Evolutionary conservation across 23 tunicate species (phyloP).

Genomic region (Aplidium turbinatum): DNA sequence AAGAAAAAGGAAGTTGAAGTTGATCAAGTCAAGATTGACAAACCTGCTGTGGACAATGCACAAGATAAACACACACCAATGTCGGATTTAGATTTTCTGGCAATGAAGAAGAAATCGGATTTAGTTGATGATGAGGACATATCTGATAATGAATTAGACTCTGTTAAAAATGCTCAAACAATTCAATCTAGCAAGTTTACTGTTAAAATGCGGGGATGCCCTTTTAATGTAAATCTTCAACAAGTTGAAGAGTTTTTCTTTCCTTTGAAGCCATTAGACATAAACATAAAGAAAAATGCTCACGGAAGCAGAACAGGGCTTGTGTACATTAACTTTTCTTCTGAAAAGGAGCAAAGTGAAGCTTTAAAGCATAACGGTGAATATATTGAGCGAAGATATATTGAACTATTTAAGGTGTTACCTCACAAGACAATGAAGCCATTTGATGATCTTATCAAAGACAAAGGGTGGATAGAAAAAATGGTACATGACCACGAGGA

Average conservation of each 20-base stretch:
- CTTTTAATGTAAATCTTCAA: conserved; percentile 40
- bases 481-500: conserved; percentile 38
- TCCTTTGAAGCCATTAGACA: conserved; percentile 31
- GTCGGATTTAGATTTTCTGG: conserved; percentile 53
- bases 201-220: conserved; percentile 37
- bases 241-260: conserved; percentile 65
- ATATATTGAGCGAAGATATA: conserved; percentile 52
- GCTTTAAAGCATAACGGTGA: conserved; percentile 59
- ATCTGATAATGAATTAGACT: conserved; percentile 1
- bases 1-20: conserved; percentile 1
- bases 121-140: conserved; percentile 13
- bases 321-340: conserved; percentile 35
- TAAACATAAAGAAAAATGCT: conserved; percentile 13
- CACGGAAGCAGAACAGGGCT: conserved; percentile 18
- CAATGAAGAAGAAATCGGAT: conserved; percentile 32
- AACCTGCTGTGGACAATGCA: not conserved
- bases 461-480: conserved; percentile 48
- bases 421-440: not conserved
- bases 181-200: not conserved
- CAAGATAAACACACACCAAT: not conserved
- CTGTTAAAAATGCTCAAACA: not conserved
- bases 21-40: not conserved
- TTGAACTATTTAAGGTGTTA: conserved; percentile 30
- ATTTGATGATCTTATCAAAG: too few relatives aligned
- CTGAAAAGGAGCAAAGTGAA: conserved; percentile 28